Evolutionary conservation across 2,888 invertebrate genomes (phyloP).

Genomic region (Cephus pulcher): DNA sequence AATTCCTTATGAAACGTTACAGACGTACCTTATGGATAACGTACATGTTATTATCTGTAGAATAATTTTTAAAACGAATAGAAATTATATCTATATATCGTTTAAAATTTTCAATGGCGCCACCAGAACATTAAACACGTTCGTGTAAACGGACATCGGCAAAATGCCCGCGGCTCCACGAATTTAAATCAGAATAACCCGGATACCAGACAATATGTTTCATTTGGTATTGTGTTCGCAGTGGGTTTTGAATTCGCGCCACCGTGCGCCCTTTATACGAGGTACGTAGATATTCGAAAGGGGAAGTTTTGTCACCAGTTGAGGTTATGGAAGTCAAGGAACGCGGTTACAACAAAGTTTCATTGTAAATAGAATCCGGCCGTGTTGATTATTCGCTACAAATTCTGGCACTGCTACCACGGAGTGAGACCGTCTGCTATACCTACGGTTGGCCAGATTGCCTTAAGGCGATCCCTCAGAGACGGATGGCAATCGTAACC

Average conservation of each 20-base stretch:
- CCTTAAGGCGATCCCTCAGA: neutral
- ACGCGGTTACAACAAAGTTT: neutral
- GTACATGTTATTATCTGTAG: neutral
- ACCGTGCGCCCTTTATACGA: slow-evolving; percentile 15
- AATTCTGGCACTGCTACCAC: neutral
- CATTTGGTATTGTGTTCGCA: slow-evolving; percentile 50
- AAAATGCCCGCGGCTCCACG: slow-evolving; percentile 30
- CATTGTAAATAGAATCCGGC: neutral
- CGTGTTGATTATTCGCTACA: neutral
- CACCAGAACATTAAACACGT: slow-evolving; percentile 35
- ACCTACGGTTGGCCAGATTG: neutral
- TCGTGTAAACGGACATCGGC: slow-evolving; percentile 30
- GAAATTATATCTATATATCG: neutral
- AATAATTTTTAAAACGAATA: neutral
- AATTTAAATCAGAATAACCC: slow-evolving; percentile 62
- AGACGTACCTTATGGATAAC: neutral
- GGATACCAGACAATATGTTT: slow-evolving; percentile 55
- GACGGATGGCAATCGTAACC: neutral
- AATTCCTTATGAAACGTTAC: neutral
- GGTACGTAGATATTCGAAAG: neutral
- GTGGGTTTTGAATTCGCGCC: slow-evolving; percentile 41
- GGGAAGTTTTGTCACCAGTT: neutral
- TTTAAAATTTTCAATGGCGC: slow-evolving; percentile 21
- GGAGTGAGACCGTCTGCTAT: neutral
- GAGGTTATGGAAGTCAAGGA: neutral